Base-by-base conservation (phyloP, 30 jellyfish, hydroid and myxozoan species). In the Sanderia malayensis region DNA sequence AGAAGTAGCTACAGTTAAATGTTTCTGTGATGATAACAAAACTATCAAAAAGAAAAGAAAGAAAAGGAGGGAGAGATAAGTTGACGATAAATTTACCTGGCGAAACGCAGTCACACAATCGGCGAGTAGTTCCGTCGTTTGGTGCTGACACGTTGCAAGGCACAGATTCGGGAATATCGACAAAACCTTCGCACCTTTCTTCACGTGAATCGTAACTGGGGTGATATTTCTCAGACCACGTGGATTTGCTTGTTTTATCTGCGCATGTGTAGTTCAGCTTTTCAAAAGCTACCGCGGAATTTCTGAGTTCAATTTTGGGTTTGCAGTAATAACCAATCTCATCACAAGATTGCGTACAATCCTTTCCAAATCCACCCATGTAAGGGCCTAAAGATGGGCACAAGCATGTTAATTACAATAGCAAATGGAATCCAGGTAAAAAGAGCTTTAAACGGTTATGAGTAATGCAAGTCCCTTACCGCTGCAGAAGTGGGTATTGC, bases 21-120 rank as follows among this genome's bases (percentile, higher is more conserved):
- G n/a, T n/a, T n/a, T n/a, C n/a, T n/a, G n/a, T n/a, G n/a, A n/a
- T n/a, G n/a, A n/a, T n/a, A n/a, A n/a, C n/a, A n/a, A n/a, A n/a
- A n/a, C n/a, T n/a, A 32, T 13, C 2, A 53, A 6, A 33, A 44
- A 34, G 23, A 41, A 18, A 4, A 32, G 15, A 10, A 0, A 22
- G 70, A 20, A 4, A 31, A 0, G 0, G 22, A 20, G 21, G 31
- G 18, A 41, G 1, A 46, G 47, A 26, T 18, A 17, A 47, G 21
- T n/a, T 22, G 28, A 25, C 24, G 8, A 1, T 20, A 28, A 18
- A 13, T 52, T 52, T 66, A 83, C 95, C 84, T 19, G 73, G 69
- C 27, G 70, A 23, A 23, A 83, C 61, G 25, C 95, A 83, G 84
- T 73, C 49, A 70, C 95, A 83, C 53, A 83, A 41, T 37, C 95